These are phyloP conservation scores for Pedionomus torquatus DNA, from an alignment of 2,113 vertebrate species.

Conservation along the genomic window DNA sequence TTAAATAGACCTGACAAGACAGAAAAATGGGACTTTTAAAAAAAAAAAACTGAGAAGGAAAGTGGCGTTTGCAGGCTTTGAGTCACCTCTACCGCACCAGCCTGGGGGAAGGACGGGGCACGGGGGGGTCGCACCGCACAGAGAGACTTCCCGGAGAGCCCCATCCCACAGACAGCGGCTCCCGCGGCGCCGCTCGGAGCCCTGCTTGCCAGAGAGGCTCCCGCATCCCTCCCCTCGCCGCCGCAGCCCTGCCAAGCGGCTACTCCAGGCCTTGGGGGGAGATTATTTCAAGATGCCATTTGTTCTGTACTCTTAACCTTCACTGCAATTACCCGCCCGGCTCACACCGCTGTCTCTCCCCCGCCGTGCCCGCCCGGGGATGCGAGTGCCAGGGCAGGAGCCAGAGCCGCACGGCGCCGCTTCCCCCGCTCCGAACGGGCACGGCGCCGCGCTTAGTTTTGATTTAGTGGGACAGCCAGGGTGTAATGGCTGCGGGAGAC, in stretches of 20 bases:
- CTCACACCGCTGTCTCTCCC: neutral
- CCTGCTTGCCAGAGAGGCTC: neutral
- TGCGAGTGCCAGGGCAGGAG: neutral
- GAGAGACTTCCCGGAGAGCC: neutral
- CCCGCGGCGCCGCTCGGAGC: neutral
- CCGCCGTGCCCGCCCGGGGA: neutral
- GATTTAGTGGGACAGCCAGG: conserved; percentile 51
- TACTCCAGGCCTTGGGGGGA: neutral
- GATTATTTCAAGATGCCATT: neutral
- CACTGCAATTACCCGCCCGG: neutral
- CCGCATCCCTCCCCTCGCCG: neutral
- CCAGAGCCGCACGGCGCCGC: neutral
- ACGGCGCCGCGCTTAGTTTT: conserved; percentile 9
- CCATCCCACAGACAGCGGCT: neutral
- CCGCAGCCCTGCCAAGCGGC: neutral
- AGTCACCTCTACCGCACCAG: conserved; percentile 61
- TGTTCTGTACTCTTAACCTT: neutral
- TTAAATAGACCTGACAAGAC: conserved; percentile 81
- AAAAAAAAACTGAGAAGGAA: conserved; percentile 14
- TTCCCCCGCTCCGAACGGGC: conserved; percentile 36
- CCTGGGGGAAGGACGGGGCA: neutral
- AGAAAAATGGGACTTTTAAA: conserved; percentile 70
- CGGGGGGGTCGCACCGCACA: neutral
- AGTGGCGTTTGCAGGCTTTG: neutral
- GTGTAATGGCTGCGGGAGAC: conserved; percentile 41